phyloP scores from a whole-genome alignment of 1,140 invertebrate species.

The Calliphora vicina region DNA sequence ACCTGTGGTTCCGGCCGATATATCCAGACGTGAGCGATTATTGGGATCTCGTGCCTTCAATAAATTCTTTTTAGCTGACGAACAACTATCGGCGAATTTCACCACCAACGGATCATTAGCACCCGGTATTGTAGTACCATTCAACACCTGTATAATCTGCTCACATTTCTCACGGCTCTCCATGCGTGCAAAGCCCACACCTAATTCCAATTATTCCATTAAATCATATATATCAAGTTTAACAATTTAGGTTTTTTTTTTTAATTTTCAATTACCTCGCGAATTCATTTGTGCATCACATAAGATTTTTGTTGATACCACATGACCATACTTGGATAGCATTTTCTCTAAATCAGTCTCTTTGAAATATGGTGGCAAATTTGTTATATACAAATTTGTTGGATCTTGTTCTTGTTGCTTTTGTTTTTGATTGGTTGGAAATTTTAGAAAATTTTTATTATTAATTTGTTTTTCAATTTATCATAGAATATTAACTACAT shows the following conservation, averaged over 20 bases:
- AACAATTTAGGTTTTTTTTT: too few species aligned
- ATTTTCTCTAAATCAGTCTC: conserved; percentile 93
- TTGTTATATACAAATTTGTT: conserved; percentile 99
- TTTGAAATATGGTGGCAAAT: conserved; percentile 91
- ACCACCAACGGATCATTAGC: conserved; percentile 92
- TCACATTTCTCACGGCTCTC: conserved; percentile 98
- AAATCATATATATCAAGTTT: too few species aligned
- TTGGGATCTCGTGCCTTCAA: conserved; percentile 80
- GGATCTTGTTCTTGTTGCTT: conserved; percentile 99
- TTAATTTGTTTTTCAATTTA: conserved; percentile 37
- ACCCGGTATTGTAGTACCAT: conserved; percentile 85
- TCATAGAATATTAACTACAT: background rate
- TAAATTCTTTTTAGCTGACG: conserved; percentile 90
- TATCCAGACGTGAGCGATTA: conserved; percentile 77
- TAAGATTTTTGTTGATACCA: conserved; percentile 96
- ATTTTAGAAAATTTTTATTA: background rate
- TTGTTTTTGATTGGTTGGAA: background rate
- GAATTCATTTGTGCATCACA: conserved; percentile 91
- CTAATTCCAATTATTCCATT: too few species aligned
- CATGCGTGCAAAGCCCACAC: conserved; percentile 85
- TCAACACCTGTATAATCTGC: conserved; percentile 93
- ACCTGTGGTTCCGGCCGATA: conserved; percentile 64
- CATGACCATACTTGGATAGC: conserved; percentile 89
- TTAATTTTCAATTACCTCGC: conserved; percentile 70
- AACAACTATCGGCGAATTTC: conserved; percentile 96